A percentile compares a stretch with the other conserved stretches of the same genome.
Conservation (phyloP, 2,113 vertebrate genomes). For the Onychostruthus taczanowskii region DNA sequence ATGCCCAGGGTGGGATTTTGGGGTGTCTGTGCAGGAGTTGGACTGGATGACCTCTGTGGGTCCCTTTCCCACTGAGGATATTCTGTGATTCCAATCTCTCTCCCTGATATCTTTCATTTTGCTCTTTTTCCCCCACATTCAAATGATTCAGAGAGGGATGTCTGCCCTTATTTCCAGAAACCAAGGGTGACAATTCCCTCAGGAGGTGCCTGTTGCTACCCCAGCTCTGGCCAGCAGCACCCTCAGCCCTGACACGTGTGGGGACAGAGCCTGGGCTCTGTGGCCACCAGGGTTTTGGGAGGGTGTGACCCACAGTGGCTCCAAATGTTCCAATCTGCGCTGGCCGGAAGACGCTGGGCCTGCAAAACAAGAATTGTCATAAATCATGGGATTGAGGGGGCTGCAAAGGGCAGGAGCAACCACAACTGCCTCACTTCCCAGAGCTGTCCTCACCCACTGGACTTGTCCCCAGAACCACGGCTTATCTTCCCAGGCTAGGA, state of each 20-base stretch:
- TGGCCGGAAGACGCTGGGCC: not conserved
- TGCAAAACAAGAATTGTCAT: not conserved
- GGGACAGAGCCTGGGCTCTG: not conserved
- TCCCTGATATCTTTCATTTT: not conserved
- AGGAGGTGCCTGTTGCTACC: not conserved
- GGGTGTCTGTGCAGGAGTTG: not conserved
- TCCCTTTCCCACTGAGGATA: not conserved
- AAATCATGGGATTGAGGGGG: not conserved
- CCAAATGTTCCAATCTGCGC: not conserved
- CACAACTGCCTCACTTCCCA: not conserved
- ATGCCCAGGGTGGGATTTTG: not conserved
- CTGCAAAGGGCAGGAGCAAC: not conserved
- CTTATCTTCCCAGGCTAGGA: slow-evolving; percentile 25
- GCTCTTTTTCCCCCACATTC: not conserved
- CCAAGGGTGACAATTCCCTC: not conserved
- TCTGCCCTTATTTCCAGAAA: not conserved
- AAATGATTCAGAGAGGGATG: fast-evolving
- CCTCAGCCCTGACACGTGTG: not conserved
- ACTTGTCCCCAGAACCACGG: not conserved
- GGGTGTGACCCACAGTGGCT: not conserved
- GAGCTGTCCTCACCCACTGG: slow-evolving; percentile 24
- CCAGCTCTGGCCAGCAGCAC: not conserved
- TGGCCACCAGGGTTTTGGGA: not conserved
- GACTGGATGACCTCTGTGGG: fast-evolving
- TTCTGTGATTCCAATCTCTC: too few species aligned